A percentile compares a stretch with the other conserved stretches of the same genome.
Conservation (phyloP, 2,888 invertebrate species). For the Mimumesa dahlbomi region DNA sequence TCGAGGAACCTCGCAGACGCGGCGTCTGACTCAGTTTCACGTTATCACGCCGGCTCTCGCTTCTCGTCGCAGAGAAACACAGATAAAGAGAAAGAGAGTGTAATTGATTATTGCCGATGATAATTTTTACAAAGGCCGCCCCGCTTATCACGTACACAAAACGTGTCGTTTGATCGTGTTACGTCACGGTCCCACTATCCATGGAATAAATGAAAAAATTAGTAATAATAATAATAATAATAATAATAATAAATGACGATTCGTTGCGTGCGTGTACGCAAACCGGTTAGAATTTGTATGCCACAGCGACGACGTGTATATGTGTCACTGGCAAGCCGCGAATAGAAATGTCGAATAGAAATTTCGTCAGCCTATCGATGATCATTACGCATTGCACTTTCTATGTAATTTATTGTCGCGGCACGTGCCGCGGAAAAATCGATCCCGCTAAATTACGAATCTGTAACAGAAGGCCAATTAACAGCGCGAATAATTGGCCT, state of each 20-base stretch:
- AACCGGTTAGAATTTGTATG: slow-evolving; percentile 34
- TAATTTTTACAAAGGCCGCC: slow-evolving; percentile 4
- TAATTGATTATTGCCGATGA: slow-evolving; percentile 25
- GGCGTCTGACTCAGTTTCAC: slow-evolving; percentile 15
- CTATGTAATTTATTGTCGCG: slow-evolving; percentile 7
- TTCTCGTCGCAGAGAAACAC: background rate
- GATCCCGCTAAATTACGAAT: too few species aligned
- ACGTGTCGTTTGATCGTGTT: too few species aligned
- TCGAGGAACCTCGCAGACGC: slow-evolving; percentile 35
- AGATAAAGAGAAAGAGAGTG: background rate
- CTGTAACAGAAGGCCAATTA: too few species aligned
- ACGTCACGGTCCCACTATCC: too few species aligned
- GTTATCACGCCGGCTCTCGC: slow-evolving; percentile 29
- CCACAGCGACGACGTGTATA: slow-evolving; percentile 13
- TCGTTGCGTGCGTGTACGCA: slow-evolving; percentile 3
- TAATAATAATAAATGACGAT: slow-evolving; percentile 1
- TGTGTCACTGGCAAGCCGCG: slow-evolving; percentile 22
- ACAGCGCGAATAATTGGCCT: too few species aligned
- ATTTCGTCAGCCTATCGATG: too few species aligned
- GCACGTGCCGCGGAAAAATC: slow-evolving; percentile 11
- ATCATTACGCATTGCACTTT: slow-evolving; percentile 23
- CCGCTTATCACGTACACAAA: slow-evolving; percentile 11
- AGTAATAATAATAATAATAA: too few species aligned
- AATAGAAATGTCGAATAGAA: slow-evolving; percentile 36
- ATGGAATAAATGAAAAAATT: too few species aligned